These are phyloP conservation scores for Chiroxiphia lanceolata DNA, from an alignment of 2,797 vertebrate species.

Conservation along the genomic window DNA sequence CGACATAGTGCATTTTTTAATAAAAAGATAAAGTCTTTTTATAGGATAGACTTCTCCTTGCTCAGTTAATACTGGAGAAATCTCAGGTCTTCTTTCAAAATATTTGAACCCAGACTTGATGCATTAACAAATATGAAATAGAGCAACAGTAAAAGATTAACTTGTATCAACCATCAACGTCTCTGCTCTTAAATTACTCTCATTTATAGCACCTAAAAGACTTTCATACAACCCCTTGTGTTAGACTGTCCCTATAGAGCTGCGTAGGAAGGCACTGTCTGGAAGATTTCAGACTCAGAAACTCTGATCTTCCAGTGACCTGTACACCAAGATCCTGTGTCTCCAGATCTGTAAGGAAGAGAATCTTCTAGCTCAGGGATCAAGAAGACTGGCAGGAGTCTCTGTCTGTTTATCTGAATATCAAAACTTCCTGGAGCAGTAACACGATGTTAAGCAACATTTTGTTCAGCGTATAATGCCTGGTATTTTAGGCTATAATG, in stretches of 20 bases:
- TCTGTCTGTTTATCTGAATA: neutral
- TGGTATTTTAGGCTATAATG: neutral
- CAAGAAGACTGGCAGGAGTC: neutral
- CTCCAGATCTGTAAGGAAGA: neutral
- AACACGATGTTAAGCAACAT: neutral
- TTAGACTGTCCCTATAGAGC: neutral
- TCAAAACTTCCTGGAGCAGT: neutral
- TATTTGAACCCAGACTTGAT: neutral
- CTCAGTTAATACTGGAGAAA: neutral
- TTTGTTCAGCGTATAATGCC: fast-evolving
- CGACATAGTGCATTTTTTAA: slow-evolving; percentile 40
- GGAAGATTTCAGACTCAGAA: neutral
- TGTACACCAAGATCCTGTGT: neutral
- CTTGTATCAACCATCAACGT: neutral
- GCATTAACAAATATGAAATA: neutral
- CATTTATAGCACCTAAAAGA: neutral
- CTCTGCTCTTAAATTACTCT: neutral
- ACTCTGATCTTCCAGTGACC: neutral
- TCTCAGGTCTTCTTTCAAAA: slow-evolving; percentile 35
- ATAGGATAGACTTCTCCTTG: slow-evolving; percentile 34
- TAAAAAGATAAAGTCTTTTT: slow-evolving; percentile 62
- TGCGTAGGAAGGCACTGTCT: neutral
- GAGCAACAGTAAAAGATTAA: neutral
- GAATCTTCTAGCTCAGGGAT: neutral
- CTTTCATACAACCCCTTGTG: neutral